Base-by-base conservation (phyloP, 1,140 invertebrate genomes). In the Limonius californicus region DNA sequence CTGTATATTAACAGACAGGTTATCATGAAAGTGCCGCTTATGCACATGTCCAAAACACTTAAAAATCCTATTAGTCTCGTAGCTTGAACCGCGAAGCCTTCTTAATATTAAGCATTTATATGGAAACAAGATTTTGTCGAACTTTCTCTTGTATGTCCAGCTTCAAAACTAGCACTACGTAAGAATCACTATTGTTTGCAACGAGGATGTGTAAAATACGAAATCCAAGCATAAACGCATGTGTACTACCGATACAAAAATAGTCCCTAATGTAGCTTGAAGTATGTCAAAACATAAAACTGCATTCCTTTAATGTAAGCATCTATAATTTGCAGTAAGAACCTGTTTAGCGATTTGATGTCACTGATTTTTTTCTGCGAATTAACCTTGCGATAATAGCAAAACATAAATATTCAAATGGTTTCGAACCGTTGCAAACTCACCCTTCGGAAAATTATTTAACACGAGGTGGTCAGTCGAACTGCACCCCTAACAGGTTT, bases 331-430 rank as follows among this genome's bases (percentile, higher is more conserved):
- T 67, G 68, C 69, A 64, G 56, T 60, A 47, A 57, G 57, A 71
- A 71, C 69, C 67, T 67, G 69, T 71, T 71, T 67, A 66, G 64
- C 69, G 67, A 71, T 71, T 66, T 66, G 65, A 69, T 71, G 64
- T 67, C 65, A 66, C 62, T 59, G 66, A 61, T 59, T 69, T 62
- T 69, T 69, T 59, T 65, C 63, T 69, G 68, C 68, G 68, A 67
- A 69, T 69, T 67, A 69, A 65, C 65, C 59, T 57, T 59, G 63
- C 55, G 61, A 64, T 67, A 60, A 60, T 56, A 65, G 62, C 61
- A 60, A 64, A 64, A 61, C 62, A 59, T 15, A 39, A 14, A 57
- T 14, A 8, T 54, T 23, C 20, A 20, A 54, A 23, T 7, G 16
- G 7, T 18, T 54, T 54, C 3, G 20, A 54, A 15, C n/a, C 16